Evolutionary conservation across 2,888 invertebrate species (phyloP), one percentile per base, ranked within the genome.

Genomic region (Vesta saturnalis): DNA sequence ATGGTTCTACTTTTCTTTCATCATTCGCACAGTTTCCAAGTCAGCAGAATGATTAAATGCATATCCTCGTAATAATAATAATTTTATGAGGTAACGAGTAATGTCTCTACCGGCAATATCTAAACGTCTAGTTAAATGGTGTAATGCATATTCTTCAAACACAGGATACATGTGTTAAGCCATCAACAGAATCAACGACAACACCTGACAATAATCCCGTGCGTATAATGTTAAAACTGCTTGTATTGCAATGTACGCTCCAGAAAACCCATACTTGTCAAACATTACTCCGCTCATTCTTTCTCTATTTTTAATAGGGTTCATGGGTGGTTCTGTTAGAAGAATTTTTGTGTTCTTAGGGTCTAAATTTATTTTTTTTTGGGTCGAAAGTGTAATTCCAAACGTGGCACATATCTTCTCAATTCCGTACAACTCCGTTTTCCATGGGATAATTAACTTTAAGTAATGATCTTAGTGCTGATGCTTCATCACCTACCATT

Each of bases 1-100:
- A 99, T 0, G 96, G 93, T 84, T 99, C 98, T 0, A 99, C 83
- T 98, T 98, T 83, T 99, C 99, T 84, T 99, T 99, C 93, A 99
- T 95, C 91, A 98, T 97, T 74, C 64, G 56, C 49, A 84, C 98
- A 0, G 99, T 99, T 86, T 99, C 99, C 85, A 99, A 99, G 86
- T 99, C 99, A n/a, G 99, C 99, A 0, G 99, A 97, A 86, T 99
- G 99, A 87, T 99, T 99, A 87, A 99, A 99, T 21, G 99, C 98
- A 84, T 99, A 99, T 1, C 99, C 99, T 77, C 98, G 90, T 39
- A 99, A 88, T 19, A 99, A 87, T 12, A 99, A 87, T 74, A 99
- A 86, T 89, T 99, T 99, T 77, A 99, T 99, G 67, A 99, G 90
- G 86, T 99, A 98, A 81, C 95, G 89, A 0, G 99, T 99, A 78